phyloP scores from a whole-genome alignment of 2,113 vertebrate species.

The Typhlomys cinereus region DNA sequence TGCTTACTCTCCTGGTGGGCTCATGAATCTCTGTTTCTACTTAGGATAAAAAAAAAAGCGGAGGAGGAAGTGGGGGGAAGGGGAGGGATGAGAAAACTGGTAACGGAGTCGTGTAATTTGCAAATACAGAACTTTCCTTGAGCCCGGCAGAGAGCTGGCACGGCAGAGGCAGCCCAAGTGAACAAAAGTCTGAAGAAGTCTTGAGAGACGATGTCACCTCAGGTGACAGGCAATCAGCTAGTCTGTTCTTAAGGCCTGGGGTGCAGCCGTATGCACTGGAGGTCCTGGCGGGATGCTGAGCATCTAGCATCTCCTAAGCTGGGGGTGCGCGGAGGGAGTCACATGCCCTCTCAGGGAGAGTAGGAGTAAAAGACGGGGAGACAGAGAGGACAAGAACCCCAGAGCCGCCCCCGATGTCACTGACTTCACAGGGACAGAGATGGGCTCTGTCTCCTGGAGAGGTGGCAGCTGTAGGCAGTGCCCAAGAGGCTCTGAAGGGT shows the following conservation, averaged over 20 bases:
- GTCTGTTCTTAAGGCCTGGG: neutral
- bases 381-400: neutral
- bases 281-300: no score
- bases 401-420: neutral
- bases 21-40: slow-evolving; percentile 56
- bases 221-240: accelerated
- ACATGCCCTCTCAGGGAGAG: neutral
- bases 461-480: neutral
- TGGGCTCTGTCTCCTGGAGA: neutral
- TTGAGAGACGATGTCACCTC: neutral
- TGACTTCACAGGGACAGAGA: neutral
- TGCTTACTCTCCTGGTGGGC: slow-evolving; percentile 44
- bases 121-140: neutral
- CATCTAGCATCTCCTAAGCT: no score
- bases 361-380: neutral
- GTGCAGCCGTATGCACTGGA: neutral
- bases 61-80: no score
- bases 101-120: neutral
- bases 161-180: neutral
- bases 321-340: neutral
- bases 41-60: slow-evolving; percentile 16
- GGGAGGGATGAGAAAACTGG: neutral
- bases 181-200: neutral
- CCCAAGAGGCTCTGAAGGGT: neutral
- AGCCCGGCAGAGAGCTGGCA: neutral